Conservation (phyloP, 2,113 vertebrate genomes). For the Spea multiplicata region DNA sequence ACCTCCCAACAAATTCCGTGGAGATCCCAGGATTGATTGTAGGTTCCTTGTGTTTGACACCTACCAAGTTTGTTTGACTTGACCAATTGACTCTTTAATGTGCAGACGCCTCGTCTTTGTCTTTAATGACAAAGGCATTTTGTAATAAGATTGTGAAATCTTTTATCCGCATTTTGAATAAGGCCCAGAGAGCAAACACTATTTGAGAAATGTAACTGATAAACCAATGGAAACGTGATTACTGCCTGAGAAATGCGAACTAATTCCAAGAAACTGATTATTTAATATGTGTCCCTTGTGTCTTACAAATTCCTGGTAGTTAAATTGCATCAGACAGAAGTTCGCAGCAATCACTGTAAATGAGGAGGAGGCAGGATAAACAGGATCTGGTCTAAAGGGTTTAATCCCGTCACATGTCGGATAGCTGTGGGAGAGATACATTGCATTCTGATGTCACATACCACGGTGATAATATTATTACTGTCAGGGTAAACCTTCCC, state of each 20-base stretch:
- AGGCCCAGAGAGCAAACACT: not conserved
- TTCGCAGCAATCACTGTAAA: not conserved
- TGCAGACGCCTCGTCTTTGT: no score
- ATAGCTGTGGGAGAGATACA: not conserved
- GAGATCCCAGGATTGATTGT: no score
- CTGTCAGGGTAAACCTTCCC: not conserved
- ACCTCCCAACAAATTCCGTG: no score
- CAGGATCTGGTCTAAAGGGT: not conserved
- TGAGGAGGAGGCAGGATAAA: not conserved
- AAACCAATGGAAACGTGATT: not conserved
- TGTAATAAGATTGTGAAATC: no score
- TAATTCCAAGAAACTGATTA: not conserved
- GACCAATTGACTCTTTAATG: no score
- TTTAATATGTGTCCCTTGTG: not conserved
- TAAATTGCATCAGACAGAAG: not conserved
- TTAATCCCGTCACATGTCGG: not conserved
- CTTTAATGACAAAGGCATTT: no score
- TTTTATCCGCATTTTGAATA: no score
- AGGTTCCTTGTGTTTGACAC: no score
- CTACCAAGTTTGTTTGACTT: no score
- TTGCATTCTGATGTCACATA: slow-evolving; percentile 5
- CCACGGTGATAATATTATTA: not conserved
- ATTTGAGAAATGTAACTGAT: not conserved
- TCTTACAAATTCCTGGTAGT: not conserved
- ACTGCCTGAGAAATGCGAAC: not conserved